Conservation (phyloP, 1,140 invertebrate species). For the Drosophila watanabei region DNA sequence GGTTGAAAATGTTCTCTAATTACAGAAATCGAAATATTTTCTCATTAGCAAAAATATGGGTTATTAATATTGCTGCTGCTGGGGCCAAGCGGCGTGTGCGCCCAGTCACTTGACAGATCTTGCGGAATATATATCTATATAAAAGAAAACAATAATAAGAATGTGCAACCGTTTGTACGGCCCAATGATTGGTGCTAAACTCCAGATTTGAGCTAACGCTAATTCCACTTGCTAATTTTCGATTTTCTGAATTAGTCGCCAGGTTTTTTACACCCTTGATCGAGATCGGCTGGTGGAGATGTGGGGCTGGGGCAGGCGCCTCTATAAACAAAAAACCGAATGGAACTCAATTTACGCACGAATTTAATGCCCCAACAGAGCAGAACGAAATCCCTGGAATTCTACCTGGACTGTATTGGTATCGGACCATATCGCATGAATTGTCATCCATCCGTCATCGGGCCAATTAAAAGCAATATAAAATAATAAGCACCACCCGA, state of each 20-base stretch:
- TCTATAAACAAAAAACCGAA: constrained; percentile 34
- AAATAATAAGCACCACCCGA: constrained; percentile 6
- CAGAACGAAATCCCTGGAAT: constrained; percentile 41
- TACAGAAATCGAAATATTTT: constrained; percentile 42
- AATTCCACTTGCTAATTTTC: constrained; percentile 71
- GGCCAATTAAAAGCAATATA: constrained; percentile 46
- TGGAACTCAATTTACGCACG: constrained; percentile 45
- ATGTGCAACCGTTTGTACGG: constrained; percentile 14
- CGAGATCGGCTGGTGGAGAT: constrained; percentile 8
- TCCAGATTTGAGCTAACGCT: constrained; percentile 59
- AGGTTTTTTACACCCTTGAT: constrained; percentile 59
- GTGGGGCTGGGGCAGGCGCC: neutral
- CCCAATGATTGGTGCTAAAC: constrained; percentile 61
- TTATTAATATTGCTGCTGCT: constrained; percentile 33
- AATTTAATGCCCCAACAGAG: constrained; percentile 53
- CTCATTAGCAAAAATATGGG: constrained; percentile 46
- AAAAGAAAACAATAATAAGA: constrained; percentile 16
- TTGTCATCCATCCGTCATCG: constrained; percentile 19
- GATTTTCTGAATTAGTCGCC: constrained; percentile 38
- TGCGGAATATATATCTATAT: constrained; percentile 30
- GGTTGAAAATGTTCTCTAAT: constrained; percentile 21
- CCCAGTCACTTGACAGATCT: constrained; percentile 52
- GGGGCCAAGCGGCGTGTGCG: constrained; percentile 51
- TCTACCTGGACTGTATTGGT: constrained; percentile 12
- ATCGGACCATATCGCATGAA: constrained; percentile 23